phyloP scores from a whole-genome alignment of 2,797 vertebrate genomes.

The Lemur catta region DNA sequence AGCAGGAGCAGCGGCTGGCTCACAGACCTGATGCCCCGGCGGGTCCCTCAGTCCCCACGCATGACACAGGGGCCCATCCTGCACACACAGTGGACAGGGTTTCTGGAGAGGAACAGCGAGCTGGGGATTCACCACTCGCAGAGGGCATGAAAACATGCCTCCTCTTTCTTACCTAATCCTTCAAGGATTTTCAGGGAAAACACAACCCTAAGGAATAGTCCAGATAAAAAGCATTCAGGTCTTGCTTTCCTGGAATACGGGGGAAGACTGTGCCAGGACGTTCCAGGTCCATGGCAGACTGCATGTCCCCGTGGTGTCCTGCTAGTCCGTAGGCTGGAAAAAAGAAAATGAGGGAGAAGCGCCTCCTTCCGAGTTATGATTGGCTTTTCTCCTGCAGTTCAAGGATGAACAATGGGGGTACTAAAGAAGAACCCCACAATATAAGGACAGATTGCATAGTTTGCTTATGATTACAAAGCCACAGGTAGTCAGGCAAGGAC shows the following conservation, averaged over 20 bases:
- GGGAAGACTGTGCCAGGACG: rapidly evolving
- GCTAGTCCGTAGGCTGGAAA: rapidly evolving
- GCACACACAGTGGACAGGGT: rapidly evolving
- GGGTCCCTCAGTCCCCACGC: rapidly evolving
- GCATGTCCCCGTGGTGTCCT: rapidly evolving
- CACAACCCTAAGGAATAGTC: not conserved
- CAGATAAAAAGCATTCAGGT: rapidly evolving
- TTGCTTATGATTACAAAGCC: not conserved
- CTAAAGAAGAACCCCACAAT: not conserved
- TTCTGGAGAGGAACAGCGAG: not conserved
- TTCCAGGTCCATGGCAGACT: too few species aligned
- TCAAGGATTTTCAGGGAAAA: not conserved
- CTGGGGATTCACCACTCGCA: rapidly evolving
- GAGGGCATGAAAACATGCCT: not conserved
- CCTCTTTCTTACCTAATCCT: too few species aligned
- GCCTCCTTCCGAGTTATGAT: rapidly evolving
- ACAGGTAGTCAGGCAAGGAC: not conserved
- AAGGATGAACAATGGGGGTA: rapidly evolving
- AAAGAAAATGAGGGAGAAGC: rapidly evolving
- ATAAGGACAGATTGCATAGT: not conserved
- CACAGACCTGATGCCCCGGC: rapidly evolving
- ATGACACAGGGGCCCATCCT: rapidly evolving
- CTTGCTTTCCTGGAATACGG: not conserved
- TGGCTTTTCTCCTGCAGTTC: not conserved
- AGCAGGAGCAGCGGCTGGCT: not conserved